Conservation (phyloP, 2,797 vertebrate genomes). For the Kryptolebias ocellatus region DNA sequence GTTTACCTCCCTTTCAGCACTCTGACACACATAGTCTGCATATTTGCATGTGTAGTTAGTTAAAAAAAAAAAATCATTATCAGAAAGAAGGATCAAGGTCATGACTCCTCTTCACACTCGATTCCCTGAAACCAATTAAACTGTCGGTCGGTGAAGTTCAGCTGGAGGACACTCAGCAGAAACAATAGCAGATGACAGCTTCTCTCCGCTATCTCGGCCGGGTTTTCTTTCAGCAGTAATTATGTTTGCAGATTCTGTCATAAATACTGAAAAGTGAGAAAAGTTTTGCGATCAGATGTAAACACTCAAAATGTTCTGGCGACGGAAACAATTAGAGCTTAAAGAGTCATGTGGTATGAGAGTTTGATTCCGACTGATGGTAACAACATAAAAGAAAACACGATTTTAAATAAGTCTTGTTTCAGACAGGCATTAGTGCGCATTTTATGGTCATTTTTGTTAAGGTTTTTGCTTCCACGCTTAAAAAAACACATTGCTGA, state of each 20-base stretch:
- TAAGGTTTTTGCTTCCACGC: background rate
- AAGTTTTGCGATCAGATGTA: constrained; percentile 73
- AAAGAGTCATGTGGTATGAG: constrained; percentile 51
- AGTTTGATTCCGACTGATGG: constrained; percentile 50
- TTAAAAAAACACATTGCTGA: background rate
- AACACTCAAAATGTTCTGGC: constrained; percentile 57
- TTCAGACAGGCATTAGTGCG: background rate
- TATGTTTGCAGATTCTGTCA: constrained; percentile 84
- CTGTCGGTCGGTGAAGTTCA: constrained; percentile 80
- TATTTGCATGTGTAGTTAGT: constrained; percentile 81
- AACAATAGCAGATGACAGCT: constrained; percentile 79
- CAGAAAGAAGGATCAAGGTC: constrained; percentile 83
- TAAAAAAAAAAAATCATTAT: constrained; percentile 72
- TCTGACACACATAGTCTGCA: constrained; percentile 55
- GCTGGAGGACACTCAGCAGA: constrained; percentile 77
- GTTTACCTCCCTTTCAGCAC: constrained; percentile 73
- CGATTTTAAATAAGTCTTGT: constrained; percentile 38
- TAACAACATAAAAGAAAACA: constrained; percentile 42
- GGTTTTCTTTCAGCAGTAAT: constrained; percentile 75
- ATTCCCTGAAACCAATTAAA: constrained; percentile 86
- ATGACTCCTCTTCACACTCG: constrained; percentile 79
- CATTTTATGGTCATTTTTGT: background rate
- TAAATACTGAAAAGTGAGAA: constrained; percentile 71
- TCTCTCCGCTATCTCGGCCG: constrained; percentile 69
- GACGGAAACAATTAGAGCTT: constrained; percentile 56